These are phyloP conservation scores for Felis catus DNA, from an alignment of 2,113 vertebrate species.

Conservation along the genomic window F.catus_Fca126_mat1.0 CM031419.1:76672501-76673000, in stretches of 20 bases:
- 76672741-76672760: background rate
- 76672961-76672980: background rate
- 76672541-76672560: background rate
- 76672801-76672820: fast-evolving
- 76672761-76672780: background rate
- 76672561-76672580: background rate
- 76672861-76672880: background rate
- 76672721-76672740: background rate
- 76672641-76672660: background rate
- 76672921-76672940: background rate
- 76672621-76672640: background rate
- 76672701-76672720: background rate
- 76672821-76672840: background rate
- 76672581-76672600: background rate
- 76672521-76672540: background rate
- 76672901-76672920: background rate
- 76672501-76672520: background rate
- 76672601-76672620: background rate
- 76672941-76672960: background rate
- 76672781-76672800: background rate
- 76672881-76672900: background rate
- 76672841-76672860: background rate
- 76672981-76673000: background rate
- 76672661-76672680: background rate
- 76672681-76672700: background rate